Base-by-base conservation (phyloP, 2,113 vertebrate genomes). In the Pseudopodoces humilis region DNA sequence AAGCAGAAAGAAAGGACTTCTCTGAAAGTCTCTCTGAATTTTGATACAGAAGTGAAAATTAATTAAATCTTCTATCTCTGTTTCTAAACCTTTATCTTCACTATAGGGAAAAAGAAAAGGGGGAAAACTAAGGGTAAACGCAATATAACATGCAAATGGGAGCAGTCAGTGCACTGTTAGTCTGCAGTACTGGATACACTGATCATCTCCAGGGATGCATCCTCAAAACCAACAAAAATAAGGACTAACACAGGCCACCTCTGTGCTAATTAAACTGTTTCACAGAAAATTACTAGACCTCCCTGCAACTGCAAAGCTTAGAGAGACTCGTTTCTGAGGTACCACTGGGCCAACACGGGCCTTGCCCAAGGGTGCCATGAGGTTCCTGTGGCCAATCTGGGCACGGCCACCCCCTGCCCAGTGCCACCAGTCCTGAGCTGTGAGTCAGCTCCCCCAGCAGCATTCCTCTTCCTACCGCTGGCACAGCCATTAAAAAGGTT, bases 401-500 rank as follows among this genome's bases (percentile, higher is more conserved):
- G 59, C 86, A 92, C 7, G 0, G 2, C 9, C 9, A 76, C 22
- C 49, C 16, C 41, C 30, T n/a, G 59, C 41, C 69, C 58, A 4
- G 11, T 18, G 65, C 67, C 80, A 78, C 49, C 20, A 3, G 43
- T 11, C 28, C 41, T 0, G 37, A 76, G 86, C 90, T 43, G 59
- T 67, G 89, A 88, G 83, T 80, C 92, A 83, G 79, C 50, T 80
- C 65, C 65, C 50, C 65, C 80, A 15, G 11, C 86, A 86, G 92
- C 90, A 89, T 60, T 24, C 33, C 85, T 60, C 85, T 63, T 82
- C 78, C 90, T 95, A 56, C 89, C 35, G 3, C 79, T 95, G 91
- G 60, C 19, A 4, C 30, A 86, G 74, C 95, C 82, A 91, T 80
- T 90, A 77, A 10, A 86, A 92, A 64, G 83, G 16, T 30, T 94